Conservation (phyloP, 2,888 invertebrate genomes). For the Rotaria macrura region DNA sequence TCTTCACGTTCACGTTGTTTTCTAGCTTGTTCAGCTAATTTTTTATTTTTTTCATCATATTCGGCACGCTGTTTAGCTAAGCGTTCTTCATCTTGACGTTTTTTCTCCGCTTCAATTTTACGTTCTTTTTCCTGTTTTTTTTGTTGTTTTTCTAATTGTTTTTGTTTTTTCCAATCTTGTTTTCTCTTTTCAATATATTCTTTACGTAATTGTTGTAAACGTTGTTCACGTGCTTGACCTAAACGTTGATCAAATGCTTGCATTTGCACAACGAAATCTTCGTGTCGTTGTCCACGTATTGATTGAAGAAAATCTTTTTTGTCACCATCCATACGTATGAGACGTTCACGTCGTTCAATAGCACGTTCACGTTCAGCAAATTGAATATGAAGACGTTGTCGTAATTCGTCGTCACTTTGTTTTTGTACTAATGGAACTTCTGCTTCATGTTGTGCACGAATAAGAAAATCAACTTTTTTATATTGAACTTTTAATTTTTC, state of each 20-base stretch:
- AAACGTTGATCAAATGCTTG: conserved; percentile 25
- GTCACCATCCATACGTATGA: conserved; percentile 25
- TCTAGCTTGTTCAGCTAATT: conserved; percentile 15
- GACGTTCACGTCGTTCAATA: conserved; percentile 23
- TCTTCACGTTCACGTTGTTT: conserved; percentile 27
- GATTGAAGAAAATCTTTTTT: conserved; percentile 12
- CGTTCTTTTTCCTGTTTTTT: not conserved
- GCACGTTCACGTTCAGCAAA: conserved; percentile 18
- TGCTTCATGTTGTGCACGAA: conserved; percentile 30
- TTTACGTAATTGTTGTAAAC: conserved; percentile 9
- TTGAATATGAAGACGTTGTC: conserved; percentile 4
- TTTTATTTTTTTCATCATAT: conserved; percentile 18
- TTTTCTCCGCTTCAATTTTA: not conserved
- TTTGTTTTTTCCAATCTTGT: conserved; percentile 24
- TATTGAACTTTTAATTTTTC: conserved; percentile 30
- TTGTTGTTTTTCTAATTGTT: too few species aligned
- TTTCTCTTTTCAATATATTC: conserved; percentile 23
- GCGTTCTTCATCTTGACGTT: not conserved
- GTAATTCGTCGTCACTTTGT: conserved; percentile 14
- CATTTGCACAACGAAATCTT: conserved; percentile 24
- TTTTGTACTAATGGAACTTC: conserved; percentile 23
- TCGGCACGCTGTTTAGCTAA: not conserved
- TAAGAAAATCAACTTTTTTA: conserved; percentile 31
- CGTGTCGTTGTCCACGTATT: conserved; percentile 17
- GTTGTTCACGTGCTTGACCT: not conserved